These are phyloP conservation scores for Pristiophorus japonicus DNA, from an alignment of 2,113 vertebrate species.

Conservation along the genomic window DNA sequence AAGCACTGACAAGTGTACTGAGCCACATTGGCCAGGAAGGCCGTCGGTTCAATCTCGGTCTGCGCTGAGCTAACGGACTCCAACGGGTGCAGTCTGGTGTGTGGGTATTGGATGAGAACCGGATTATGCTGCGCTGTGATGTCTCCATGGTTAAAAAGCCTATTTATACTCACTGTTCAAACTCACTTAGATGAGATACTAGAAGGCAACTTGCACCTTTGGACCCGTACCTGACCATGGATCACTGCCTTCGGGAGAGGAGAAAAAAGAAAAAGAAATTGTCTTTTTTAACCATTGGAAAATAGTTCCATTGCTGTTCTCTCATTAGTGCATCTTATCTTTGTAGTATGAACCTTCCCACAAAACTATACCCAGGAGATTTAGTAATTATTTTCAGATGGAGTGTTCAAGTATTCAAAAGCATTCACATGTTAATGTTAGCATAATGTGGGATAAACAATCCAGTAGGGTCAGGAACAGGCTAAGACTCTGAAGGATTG, in stretches of 20 bases:
- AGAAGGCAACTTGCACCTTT: not conserved
- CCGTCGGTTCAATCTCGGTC: not conserved
- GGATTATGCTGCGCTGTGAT: not conserved
- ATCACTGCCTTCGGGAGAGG: not conserved
- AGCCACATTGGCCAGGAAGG: not conserved
- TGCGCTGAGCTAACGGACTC: not conserved
- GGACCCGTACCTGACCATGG: not conserved
- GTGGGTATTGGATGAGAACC: not conserved
- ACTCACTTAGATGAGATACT: not conserved
- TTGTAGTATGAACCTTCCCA: not conserved
- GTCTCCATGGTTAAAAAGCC: not conserved
- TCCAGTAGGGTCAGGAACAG: not conserved
- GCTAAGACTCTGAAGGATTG: not conserved
- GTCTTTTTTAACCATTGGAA: not conserved
- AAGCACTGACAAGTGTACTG: not conserved
- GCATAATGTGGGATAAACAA: not conserved
- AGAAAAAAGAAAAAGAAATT: not conserved
- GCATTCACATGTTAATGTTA: conserved; percentile 16
- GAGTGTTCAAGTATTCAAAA: not conserved
- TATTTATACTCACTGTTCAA: not conserved
- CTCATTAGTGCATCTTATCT: not conserved
- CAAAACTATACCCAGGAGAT: conserved; percentile 14
- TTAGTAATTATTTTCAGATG: conserved; percentile 34
- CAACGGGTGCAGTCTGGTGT: not conserved
- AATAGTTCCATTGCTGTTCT: not conserved